Percentiles rank a stretch among this genome's conserved stretches.
Evolutionary conservation across 2,113 vertebrate genomes (phyloP).

Genomic region (Himantopus leucocephalus): DNA sequence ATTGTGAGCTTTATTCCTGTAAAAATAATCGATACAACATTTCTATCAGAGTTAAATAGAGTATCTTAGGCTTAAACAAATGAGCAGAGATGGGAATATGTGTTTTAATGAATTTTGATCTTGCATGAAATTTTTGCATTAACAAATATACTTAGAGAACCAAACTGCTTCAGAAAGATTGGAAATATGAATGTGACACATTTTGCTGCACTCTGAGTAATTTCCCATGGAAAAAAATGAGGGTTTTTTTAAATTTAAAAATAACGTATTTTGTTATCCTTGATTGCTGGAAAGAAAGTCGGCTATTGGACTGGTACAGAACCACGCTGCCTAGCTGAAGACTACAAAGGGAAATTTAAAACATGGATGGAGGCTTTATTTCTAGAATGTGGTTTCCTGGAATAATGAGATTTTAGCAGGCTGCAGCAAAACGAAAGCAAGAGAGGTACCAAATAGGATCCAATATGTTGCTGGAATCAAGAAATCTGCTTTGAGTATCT

Average conservation of each 20-base stretch:
- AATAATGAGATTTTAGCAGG: background rate
- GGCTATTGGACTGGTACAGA: background rate
- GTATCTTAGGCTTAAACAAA: background rate
- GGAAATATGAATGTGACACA: constrained; percentile 19
- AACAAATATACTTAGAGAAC: background rate
- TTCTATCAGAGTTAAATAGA: background rate
- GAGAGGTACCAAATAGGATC: background rate
- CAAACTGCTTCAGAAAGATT: background rate
- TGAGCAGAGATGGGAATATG: constrained; percentile 10
- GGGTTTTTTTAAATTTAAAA: constrained; percentile 59
- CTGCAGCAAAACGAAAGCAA: background rate
- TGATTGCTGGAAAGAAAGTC: constrained; percentile 1
- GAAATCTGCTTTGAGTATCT: background rate
- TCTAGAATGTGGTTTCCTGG: background rate
- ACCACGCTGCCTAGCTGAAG: background rate
- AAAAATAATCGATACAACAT: background rate
- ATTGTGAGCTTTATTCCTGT: background rate
- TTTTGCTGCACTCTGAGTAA: constrained; percentile 16
- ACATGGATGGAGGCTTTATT: background rate
- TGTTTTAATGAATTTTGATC: constrained; percentile 11
- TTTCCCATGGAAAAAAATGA: constrained; percentile 25
- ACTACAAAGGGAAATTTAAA: background rate
- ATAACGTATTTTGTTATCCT: constrained; percentile 22
- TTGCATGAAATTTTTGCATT: constrained; percentile 2
- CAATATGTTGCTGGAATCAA: background rate